A percentile compares a stretch with the other conserved stretches of the same genome.
phyloP scores from a whole-genome alignment of 2,888 invertebrate genomes.

The Conus canariensis region DNA sequence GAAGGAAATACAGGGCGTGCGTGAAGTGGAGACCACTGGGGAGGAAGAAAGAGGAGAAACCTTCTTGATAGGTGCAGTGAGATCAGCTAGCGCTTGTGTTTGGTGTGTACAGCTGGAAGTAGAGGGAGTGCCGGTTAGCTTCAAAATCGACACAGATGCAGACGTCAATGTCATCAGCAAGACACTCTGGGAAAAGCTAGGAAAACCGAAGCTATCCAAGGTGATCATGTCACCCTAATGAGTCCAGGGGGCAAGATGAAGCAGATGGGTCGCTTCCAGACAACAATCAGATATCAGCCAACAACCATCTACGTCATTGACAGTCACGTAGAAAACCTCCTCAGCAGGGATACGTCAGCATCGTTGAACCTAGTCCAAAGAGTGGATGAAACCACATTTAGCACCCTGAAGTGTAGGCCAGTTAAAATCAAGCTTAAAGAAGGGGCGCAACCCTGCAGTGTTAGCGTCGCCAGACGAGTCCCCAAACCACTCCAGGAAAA shows the following conservation, averaged over 20 bases:
- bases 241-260: background rate
- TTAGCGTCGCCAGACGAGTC: background rate
- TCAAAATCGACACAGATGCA: background rate
- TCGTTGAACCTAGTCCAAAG: background rate
- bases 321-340: background rate
- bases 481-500: background rate
- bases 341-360: background rate
- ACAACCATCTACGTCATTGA: background rate
- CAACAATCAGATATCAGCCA: background rate
- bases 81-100: background rate
- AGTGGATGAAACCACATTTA: background rate
- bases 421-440: background rate
- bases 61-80: background rate
- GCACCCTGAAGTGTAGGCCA: background rate
- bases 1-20: background rate
- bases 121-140: background rate
- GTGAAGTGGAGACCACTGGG: background rate
- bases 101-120: background rate
- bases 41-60: background rate
- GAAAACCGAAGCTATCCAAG: background rate
- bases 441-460: background rate
- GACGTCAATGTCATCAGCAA: background rate
- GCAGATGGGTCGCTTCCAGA: background rate
- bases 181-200: background rate
- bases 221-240: background rate